Evolutionary conservation across 1,140 invertebrate species (phyloP).

Genomic region (Holotrichia oblita): DNA sequence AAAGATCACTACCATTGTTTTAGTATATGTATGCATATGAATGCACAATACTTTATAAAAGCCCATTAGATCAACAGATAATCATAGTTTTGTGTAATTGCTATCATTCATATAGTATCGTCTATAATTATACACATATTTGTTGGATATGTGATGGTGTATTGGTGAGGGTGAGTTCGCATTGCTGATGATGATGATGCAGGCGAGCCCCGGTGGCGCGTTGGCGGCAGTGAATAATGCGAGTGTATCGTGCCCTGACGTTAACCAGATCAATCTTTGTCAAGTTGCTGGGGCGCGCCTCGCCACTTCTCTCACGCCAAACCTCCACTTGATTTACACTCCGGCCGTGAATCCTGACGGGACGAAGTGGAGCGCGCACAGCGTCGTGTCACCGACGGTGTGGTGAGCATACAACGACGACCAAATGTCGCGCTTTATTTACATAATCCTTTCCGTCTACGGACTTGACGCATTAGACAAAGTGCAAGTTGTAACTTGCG

Average conservation of each 20-base stretch:
- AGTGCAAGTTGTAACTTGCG: background rate
- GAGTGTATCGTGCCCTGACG: slow-evolving; percentile 54
- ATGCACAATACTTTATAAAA: too few species aligned
- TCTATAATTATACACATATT: background rate
- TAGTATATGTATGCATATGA: too few species aligned
- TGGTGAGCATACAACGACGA: background rate
- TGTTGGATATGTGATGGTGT: background rate
- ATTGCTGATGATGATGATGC: slow-evolving; percentile 16
- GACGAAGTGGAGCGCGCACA: slow-evolving; percentile 9
- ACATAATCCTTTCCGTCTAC: background rate
- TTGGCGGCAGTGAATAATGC: slow-evolving; percentile 55
- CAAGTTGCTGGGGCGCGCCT: slow-evolving; percentile 55
- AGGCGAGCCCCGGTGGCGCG: slow-evolving; percentile 39
- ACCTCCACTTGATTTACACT: slow-evolving; percentile 56
- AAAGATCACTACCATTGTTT: too few species aligned
- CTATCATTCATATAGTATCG: background rate
- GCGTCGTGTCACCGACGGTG: background rate
- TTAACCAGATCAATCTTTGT: slow-evolving; percentile 56
- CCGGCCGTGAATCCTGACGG: slow-evolving; percentile 18
- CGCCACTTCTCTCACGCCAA: slow-evolving; percentile 53
- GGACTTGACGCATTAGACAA: slow-evolving; percentile 6
- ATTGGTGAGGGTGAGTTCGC: slow-evolving; percentile 1
- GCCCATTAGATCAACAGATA: too few species aligned
- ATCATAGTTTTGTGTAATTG: too few species aligned
- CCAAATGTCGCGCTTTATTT: slow-evolving; percentile 13